Base-by-base conservation (phyloP, 1,140 invertebrate species). In the Cecropterus lyciades region DNA sequence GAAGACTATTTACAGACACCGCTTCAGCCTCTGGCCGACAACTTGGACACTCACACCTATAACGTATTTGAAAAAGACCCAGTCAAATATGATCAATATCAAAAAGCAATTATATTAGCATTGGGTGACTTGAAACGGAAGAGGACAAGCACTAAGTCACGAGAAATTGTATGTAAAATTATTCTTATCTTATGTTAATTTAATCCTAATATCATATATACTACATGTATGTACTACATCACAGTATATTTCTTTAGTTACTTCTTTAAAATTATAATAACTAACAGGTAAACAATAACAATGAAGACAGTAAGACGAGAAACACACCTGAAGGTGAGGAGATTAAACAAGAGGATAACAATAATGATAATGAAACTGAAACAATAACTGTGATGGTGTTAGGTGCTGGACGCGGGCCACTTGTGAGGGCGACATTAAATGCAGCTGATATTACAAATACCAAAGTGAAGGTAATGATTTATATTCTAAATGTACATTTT, bases 41-140 rank as follows among this genome's bases (percentile, higher is more conserved):
- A 99, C 93, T 93, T 99, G 13, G 98, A 99, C 87, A 97, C 97
- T 5, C 95, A 97, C 69, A 99, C 98, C 0, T 99, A 99, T 87
- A 98, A 99, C 93, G 95, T 99, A 6, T 99, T 99, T 94, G 99
- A 99, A 93, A 98, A 98, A 82, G 99, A 99, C 95, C 97, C 98
- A 9, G 93, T 99, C 0, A 99, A 99, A 91, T 99, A 99, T 92
- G 94, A 95, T 20, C 94, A 97, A 65, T 99, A 99, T 92, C 96
- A 98, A 91, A 94, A 94, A 67, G 98, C 97, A 15, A 95, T 97
- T 57, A 94, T 95, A 66, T 87, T 94, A 89, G 98, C 98, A 11
- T 89, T 99, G 3, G 73, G 87, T 48, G 92, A 94, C 80, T 56
- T 92, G 8, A 68, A 87, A 55, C 79, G 73, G 51, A 62, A 75